Percentiles rank a stretch among this genome's conserved stretches.
These are phyloP conservation scores for Drosophila pegasa DNA, from an alignment of 2,888 invertebrate genomes.

Conservation along the genomic window DNA sequence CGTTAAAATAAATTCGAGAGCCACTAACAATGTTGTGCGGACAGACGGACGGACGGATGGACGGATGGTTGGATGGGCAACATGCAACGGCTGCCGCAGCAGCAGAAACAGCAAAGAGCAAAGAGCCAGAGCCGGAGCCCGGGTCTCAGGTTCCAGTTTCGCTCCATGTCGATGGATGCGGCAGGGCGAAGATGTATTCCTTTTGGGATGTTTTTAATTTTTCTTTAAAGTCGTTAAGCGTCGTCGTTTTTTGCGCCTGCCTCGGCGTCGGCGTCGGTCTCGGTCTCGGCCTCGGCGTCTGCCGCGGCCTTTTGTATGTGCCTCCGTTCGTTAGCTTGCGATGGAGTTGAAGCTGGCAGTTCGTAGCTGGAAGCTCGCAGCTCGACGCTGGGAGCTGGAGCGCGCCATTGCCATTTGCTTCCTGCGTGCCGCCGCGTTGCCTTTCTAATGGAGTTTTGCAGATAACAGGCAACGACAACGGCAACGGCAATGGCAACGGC, in stretches of 20 bases:
- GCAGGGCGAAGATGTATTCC: slow-evolving; percentile 81
- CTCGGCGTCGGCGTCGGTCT: slow-evolving; percentile 19
- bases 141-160: slow-evolving; percentile 39
- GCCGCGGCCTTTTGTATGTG: slow-evolving; percentile 43
- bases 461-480: slow-evolving; percentile 66
- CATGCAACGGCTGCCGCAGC: slow-evolving; percentile 65
- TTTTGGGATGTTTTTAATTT: slow-evolving; percentile 82
- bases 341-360: slow-evolving; percentile 23
- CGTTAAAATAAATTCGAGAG: slow-evolving; percentile 83
- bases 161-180: slow-evolving; percentile 67
- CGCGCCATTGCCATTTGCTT: slow-evolving; percentile 75
- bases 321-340: slow-evolving; percentile 62
- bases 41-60: slow-evolving; percentile 14
- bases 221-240: slow-evolving; percentile 81
- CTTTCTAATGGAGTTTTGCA: slow-evolving; percentile 79
- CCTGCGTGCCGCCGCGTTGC: slow-evolving; percentile 70
- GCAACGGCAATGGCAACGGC: slow-evolving; percentile 41
- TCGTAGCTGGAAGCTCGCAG: slow-evolving; percentile 17
- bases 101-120: slow-evolving; percentile 14
- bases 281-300: slow-evolving; percentile 11
- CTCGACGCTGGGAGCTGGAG: slow-evolving; percentile 37
- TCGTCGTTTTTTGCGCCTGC: slow-evolving; percentile 66
- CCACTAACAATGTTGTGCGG: slow-evolving; percentile 75
- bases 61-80: slow-evolving; percentile 48
- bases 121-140: background rate